phyloP scores from a whole-genome alignment of 2,797 vertebrate genomes.

The Sphenodon punctatus region DNA sequence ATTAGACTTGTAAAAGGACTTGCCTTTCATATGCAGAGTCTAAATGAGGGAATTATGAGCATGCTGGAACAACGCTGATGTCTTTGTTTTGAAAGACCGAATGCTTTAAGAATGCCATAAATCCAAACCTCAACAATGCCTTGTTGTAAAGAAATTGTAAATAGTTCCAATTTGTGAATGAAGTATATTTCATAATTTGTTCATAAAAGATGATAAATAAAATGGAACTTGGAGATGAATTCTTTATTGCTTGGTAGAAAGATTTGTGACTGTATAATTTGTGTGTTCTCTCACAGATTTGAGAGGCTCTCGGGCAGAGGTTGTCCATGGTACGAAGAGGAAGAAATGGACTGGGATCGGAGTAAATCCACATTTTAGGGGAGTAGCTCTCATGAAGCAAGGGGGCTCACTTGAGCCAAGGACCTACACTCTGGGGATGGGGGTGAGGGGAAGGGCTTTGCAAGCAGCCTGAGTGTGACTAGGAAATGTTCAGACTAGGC shows the following conservation, averaged over 20 bases:
- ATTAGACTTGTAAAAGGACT: conserved; percentile 57
- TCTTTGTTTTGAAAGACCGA: conserved; percentile 80
- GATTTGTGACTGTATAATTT: conserved; percentile 45
- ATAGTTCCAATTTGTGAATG: conserved; percentile 78
- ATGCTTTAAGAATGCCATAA: conserved; percentile 68
- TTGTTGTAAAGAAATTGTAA: conserved; percentile 77
- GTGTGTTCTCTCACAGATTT: conserved; percentile 32
- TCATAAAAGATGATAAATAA: conserved; percentile 75
- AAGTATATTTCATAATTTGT: conserved; percentile 81
- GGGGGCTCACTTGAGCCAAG: too few relatives aligned
- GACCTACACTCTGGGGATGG: too few relatives aligned
- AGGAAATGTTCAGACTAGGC: too few relatives aligned
- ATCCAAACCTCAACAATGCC: conserved; percentile 75
- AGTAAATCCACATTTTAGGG: too few relatives aligned
- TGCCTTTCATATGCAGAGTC: conserved; percentile 56
- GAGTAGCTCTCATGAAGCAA: too few relatives aligned
- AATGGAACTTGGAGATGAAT: conserved; percentile 49
- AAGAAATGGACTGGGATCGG: too few relatives aligned
- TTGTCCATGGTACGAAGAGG: too few relatives aligned
- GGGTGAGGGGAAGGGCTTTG: too few relatives aligned
- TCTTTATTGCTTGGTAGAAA: conserved; percentile 24
- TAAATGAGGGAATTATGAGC: conserved; percentile 51
- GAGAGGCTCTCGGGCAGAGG: conserved; percentile 3
- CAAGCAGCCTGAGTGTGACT: too few relatives aligned
- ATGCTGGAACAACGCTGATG: conserved; percentile 53